Percentiles rank a stretch among this genome's conserved stretches.
Conservation (phyloP, 2,888 invertebrate species). For the Ypsolopha sequella region DNA sequence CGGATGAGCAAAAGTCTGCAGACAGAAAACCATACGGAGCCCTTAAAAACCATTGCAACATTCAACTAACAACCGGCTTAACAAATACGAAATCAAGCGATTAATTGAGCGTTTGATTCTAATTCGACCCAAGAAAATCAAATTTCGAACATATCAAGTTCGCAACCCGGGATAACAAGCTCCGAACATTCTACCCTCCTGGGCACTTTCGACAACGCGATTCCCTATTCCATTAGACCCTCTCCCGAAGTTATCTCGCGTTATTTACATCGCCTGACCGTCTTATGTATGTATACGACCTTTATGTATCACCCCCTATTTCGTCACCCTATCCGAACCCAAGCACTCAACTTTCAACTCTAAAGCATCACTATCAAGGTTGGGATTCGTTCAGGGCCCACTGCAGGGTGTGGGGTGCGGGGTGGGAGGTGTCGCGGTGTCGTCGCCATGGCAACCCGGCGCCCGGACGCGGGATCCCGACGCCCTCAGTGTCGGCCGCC, state of each 20-base stretch:
- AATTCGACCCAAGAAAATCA: too few species aligned
- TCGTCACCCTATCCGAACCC: too few species aligned
- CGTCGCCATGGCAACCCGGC: conserved; percentile 72
- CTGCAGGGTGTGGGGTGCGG: conserved; percentile 18
- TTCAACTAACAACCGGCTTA: background rate
- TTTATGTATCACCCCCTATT: conserved; percentile 37
- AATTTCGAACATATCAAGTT: background rate
- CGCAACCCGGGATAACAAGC: conserved; percentile 32
- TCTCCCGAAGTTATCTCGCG: conserved; percentile 66
- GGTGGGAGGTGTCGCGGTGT: conserved; percentile 59
- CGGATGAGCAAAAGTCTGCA: conserved; percentile 30
- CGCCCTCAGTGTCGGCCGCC: conserved; percentile 72
- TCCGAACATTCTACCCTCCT: conserved; percentile 44
- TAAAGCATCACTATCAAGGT: conserved; percentile 19
- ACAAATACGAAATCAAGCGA: background rate
- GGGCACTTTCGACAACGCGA: conserved; percentile 63
- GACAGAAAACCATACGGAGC: conserved; percentile 25
- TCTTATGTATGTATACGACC: conserved; percentile 58
- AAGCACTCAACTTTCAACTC: background rate
- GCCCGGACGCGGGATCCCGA: conserved; percentile 73
- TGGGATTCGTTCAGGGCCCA: conserved; percentile 24
- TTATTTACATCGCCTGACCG: conserved; percentile 70
- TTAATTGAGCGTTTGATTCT: too few species aligned
- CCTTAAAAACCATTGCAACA: background rate
- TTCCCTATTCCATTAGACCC: conserved; percentile 68